Percentiles rank a stretch among this genome's conserved stretches.
Evolutionary conservation across 2,888 invertebrate species (phyloP).

Genomic region (Drepana falcataria): DNA sequence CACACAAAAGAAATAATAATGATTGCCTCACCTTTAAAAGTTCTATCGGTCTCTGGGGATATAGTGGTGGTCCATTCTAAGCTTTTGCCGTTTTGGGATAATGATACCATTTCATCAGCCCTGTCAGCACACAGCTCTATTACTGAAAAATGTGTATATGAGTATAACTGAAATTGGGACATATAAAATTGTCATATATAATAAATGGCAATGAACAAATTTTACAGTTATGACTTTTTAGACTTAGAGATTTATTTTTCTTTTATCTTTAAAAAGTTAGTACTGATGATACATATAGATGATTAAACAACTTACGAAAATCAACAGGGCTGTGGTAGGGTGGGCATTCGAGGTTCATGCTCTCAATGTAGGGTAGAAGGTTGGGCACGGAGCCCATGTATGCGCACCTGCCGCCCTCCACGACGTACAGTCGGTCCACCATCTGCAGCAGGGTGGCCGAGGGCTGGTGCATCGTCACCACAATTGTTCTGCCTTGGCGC

Average conservation of each 20-base stretch:
- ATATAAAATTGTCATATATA: too few species aligned
- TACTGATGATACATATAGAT: too few species aligned
- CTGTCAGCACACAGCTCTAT: conserved; percentile 61
- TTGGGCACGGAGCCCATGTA: conserved; percentile 88
- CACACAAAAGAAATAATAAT: too few species aligned
- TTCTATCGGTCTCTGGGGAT: conserved; percentile 51
- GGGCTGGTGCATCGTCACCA: conserved; percentile 95
- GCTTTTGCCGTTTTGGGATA: conserved; percentile 55
- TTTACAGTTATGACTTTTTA: too few species aligned
- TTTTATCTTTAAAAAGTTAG: too few species aligned
- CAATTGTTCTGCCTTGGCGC: conserved; percentile 89
- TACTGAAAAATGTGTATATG: conserved; percentile 43
- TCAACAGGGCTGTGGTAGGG: conserved; percentile 95
- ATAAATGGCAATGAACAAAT: too few species aligned
- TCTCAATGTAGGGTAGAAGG: conserved; percentile 86
- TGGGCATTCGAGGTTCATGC: conserved; percentile 86
- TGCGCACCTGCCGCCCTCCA: conserved; percentile 88
- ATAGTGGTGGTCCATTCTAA: conserved; percentile 47
- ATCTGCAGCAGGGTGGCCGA: conserved; percentile 90
- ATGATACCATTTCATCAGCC: conserved; percentile 41
- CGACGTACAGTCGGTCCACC: conserved; percentile 92
- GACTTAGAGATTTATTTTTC: too few species aligned
- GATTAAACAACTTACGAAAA: conserved; percentile 83
- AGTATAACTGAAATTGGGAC: too few species aligned
- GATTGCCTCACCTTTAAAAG: conserved; percentile 45